These are phyloP conservation scores for Penelope pileata DNA, from an alignment of 2,113 vertebrate species.

Conservation along the genomic window DNA sequence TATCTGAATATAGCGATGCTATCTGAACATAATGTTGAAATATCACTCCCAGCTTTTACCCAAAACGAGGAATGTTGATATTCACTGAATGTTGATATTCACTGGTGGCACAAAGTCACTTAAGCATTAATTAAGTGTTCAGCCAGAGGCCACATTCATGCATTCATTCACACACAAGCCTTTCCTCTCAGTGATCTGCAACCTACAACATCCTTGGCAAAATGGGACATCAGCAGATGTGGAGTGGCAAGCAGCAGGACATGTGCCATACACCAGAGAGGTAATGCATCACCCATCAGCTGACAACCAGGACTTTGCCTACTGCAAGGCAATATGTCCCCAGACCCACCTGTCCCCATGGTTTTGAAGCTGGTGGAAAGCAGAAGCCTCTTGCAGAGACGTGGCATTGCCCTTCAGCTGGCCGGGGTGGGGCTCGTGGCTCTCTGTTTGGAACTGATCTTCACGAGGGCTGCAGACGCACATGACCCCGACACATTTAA, in stretches of 20 bases:
- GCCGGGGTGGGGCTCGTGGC: neutral
- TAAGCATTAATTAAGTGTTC: constrained; percentile 44
- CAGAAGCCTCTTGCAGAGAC: neutral
- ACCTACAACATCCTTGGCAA: neutral
- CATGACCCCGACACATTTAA: neutral
- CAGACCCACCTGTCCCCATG: neutral
- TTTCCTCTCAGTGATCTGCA: constrained; percentile 31
- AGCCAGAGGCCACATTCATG: constrained; percentile 24
- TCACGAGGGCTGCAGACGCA: neutral
- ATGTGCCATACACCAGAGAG: neutral
- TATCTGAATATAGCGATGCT: neutral
- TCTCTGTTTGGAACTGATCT: neutral
- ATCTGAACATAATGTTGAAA: constrained; percentile 1
- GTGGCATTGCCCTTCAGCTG: neutral
- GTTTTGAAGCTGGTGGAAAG: neutral
- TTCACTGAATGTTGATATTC: constrained; percentile 12
- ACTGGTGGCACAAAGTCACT: constrained; percentile 37
- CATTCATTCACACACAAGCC: neutral
- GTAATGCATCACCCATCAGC: neutral
- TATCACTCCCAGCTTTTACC: constrained; percentile 19
- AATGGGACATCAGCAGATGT: neutral
- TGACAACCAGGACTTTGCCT: neutral
- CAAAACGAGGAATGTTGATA: constrained; percentile 17
- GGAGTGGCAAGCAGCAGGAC: neutral
- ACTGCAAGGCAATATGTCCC: neutral